phyloP scores from a whole-genome alignment of 2,888 invertebrate species.

The Eupithecia exiguata region DNA sequence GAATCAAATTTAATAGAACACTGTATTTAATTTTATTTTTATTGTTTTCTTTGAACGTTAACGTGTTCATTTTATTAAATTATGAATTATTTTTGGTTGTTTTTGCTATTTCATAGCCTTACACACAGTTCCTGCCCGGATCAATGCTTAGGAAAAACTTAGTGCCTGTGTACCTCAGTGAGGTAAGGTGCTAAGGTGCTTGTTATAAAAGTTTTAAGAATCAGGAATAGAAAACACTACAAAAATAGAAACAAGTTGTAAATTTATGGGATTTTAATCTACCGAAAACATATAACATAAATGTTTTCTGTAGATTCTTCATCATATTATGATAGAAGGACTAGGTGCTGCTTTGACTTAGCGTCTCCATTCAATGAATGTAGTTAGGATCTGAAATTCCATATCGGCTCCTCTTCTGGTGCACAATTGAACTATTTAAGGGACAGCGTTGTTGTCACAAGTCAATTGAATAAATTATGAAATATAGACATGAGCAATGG shows the following conservation, averaged over 20 bases:
- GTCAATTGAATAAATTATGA: conserved; percentile 49
- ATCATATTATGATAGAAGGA: background rate
- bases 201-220: background rate
- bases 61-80: no score
- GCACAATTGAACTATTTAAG: conserved; percentile 37
- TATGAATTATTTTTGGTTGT: no score
- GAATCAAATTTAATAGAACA: no score
- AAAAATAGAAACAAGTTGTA: background rate
- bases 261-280: background rate
- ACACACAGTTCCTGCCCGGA: no score
- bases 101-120: background rate
- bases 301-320: no score
- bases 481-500: conserved; percentile 37
- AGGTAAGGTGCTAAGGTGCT: no score
- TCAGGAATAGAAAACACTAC: background rate
- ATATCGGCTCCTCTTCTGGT: background rate
- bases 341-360: background rate
- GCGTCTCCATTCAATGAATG: background rate
- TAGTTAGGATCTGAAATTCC: background rate
- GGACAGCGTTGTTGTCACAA: conserved; percentile 27
- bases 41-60: no score
- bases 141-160: no score
- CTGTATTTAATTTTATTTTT: no score
- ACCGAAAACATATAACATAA: background rate
- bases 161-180: no score